Base-by-base conservation (phyloP, 2,113 vertebrate genomes). In the Bucco capensis region DNA sequence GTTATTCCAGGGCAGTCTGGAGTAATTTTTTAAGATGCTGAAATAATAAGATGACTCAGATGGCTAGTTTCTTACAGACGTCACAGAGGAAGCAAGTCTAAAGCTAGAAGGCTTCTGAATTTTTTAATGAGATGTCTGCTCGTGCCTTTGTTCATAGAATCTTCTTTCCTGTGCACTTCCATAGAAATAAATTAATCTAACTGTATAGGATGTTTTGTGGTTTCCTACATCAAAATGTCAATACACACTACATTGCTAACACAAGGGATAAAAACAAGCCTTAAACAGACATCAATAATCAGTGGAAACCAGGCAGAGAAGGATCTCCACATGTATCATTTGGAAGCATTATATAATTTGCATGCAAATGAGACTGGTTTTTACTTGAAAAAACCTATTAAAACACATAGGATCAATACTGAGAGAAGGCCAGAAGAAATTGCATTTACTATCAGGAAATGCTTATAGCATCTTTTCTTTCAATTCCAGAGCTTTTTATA, bases 261-360 rank as follows among this genome's bases (percentile, higher is more conserved):
- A 89, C 64, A 88, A 42, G 93, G 79, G 94, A 96, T 88, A 96
- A 96, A 95, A 96, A 83, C 75, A 90, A 94, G 78, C 77, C 92
- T 96, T 95, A 96, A 95, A 95, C 46, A 94, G 84, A 77, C 91
- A 96, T 96, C 95, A 89, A 97, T 96, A 89, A 95, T 92, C 90
- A 95, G 86, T 57, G 12, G 67, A 92, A 92, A 94, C 80, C 89
- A 95, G 57, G 38, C 88, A 95, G 81, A 89, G 66, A 66, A 92
- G 80, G 86, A 96, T 89, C 92, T 96, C 86, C 88, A 77, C 64
- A 93, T 96, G 66, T 92, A 96, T 93, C 81, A 97, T 88, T 96
- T 92, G 81, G 82, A 97, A 93, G 86, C 80, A 90, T 91, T 95
- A 89, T 65, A 88, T 74, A 96, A 95, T 93, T 95, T 97, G 66